Evolutionary conservation across 2,797 vertebrate genomes (phyloP).

Genomic region (Liparis tanakae): DNA sequence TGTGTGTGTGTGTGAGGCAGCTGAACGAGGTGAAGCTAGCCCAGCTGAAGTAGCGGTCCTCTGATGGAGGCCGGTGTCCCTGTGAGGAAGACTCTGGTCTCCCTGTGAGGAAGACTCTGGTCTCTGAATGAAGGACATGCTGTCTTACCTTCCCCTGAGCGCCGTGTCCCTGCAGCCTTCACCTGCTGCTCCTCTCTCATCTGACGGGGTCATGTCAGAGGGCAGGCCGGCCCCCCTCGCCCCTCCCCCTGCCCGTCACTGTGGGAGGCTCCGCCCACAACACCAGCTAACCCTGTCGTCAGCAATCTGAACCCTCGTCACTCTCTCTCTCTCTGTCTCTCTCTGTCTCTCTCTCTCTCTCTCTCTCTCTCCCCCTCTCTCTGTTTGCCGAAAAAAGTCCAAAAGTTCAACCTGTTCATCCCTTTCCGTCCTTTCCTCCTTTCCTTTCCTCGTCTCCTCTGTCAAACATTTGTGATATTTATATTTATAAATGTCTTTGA

Average conservation of each 20-base stretch:
- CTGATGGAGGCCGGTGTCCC: too few relatives aligned
- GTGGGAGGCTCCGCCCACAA: slow-evolving; percentile 53
- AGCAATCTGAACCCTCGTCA: slow-evolving; percentile 74
- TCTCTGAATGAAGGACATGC: too few relatives aligned
- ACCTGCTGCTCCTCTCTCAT: slow-evolving; percentile 56
- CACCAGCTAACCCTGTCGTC: slow-evolving; percentile 72
- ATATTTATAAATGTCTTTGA: neutral
- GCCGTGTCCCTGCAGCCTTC: slow-evolving; percentile 34
- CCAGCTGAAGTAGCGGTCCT: neutral
- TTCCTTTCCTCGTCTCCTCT: neutral
- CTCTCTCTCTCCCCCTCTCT: slow-evolving; percentile 57
- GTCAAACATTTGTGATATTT: neutral
- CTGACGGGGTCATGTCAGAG: slow-evolving; percentile 69
- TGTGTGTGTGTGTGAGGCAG: slow-evolving; percentile 1
- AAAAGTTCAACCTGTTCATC: slow-evolving; percentile 61
- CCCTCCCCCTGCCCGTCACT: neutral
- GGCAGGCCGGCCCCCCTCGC: slow-evolving; percentile 2
- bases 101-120: too few relatives aligned
- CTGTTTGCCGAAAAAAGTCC: slow-evolving; percentile 52
- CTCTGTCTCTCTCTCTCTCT: neutral
- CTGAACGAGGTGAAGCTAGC: slow-evolving; percentile 8
- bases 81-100: too few relatives aligned
- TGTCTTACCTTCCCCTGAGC: slow-evolving; percentile 24
- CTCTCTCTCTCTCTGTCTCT: slow-evolving; percentile 25
- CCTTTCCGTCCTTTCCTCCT: neutral